Evolutionary conservation across 1,140 invertebrate genomes (phyloP), one percentile per base, ranked within the genome.

Genomic region (Drosophila littoralis): DNA sequence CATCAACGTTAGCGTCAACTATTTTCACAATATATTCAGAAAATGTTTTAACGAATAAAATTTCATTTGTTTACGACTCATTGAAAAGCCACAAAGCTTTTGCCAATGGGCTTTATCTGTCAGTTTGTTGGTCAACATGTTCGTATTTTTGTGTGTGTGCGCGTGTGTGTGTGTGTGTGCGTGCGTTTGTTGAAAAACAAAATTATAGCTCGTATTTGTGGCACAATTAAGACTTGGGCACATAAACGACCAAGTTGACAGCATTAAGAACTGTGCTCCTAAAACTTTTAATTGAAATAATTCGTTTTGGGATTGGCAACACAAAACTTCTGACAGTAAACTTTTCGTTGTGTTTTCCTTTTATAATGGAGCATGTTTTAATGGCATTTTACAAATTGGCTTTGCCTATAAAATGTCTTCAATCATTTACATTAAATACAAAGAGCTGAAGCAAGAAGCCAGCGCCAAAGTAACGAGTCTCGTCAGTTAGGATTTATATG

Each of bases 271-370:
- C 76, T 83, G 77, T 48, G 57, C 79, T 72, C 12, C 48, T 35
- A 73, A 86, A 86, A 89, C 83, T 86, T 86, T 88, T 86, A 86
- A 86, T 86, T 86, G 82, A 86, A 86, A 86, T 86, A 86, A 86
- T 86, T 86, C 81, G 76, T 86, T 88, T 77, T 60, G 67, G 71
- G 78, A 68, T 33, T 60, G 51, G 63, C 52, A 51, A 57, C 69
- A 57, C 46, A 46, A 17, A 51, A 36, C 17, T 54, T 68, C 12
- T 61, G 38, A 46, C 36, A 66, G 55, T 55, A 78, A 73, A 64
- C 67, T 69, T 79, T 54, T 45, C 45, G 55, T 40, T 52, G 46
- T 73, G 48, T 68, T 60, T 67, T 68, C 38, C 70, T 13, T 54
- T 73, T 52, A 33, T 33, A 35, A 54, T 13, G 42, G 10, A 13